These are phyloP conservation scores for Botia almorhae DNA, from an alignment of 2,797 vertebrate species.

Conservation along the genomic window DNA sequence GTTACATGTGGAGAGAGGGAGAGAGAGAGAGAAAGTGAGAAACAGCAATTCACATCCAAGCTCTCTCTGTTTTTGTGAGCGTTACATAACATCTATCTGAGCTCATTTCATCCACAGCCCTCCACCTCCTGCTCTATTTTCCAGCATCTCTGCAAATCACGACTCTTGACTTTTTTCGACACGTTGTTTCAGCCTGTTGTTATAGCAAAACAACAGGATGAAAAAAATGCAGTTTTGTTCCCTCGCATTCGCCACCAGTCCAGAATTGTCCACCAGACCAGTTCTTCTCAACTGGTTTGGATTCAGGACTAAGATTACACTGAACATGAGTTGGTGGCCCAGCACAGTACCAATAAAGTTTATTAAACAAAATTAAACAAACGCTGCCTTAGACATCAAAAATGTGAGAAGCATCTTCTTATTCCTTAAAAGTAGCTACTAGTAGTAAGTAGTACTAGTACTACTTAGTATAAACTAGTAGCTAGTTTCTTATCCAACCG, in stretches of 20 bases:
- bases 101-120: conserved; percentile 64
- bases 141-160: conserved; percentile 46
- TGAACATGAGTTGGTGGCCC: not conserved
- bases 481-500: too few relatives aligned
- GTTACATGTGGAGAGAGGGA: conserved; percentile 11
- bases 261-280: not conserved
- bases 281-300: not conserved
- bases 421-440: too few relatives aligned
- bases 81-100: conserved; percentile 77
- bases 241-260: not conserved
- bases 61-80: conserved; percentile 42
- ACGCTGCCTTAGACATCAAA: not conserved
- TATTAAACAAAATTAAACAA: not conserved
- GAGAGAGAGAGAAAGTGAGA: not conserved
- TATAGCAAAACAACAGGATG: not conserved
- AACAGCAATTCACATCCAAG: conserved; percentile 1
- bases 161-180: conserved; percentile 27
- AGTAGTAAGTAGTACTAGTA: too few relatives aligned
- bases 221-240: not conserved
- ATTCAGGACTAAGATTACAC: not conserved
- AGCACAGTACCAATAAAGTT: not conserved
- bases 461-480: too few relatives aligned
- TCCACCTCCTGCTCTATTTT: conserved; percentile 62
- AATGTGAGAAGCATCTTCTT: not conserved
- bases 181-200: not conserved